phyloP scores from a whole-genome alignment of 2,113 vertebrate species.

The Gopherus flavomarginatus region DNA sequence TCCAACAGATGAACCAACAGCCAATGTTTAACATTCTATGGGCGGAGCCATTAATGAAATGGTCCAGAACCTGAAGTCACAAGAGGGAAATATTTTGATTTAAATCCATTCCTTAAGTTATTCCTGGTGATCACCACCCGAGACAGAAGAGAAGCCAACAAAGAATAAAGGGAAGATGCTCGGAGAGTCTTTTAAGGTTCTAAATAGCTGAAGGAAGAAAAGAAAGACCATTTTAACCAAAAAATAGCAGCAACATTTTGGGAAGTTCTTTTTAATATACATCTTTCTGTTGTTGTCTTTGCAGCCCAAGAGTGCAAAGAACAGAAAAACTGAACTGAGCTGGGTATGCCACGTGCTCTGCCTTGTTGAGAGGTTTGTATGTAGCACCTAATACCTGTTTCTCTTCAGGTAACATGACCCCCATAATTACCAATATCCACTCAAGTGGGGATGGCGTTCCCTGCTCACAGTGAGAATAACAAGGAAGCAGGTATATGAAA shows the following conservation, averaged over 20 bases:
- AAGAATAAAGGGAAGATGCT: not conserved
- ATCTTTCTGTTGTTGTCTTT: not conserved
- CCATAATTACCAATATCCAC: constrained; percentile 48
- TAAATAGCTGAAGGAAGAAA: not conserved
- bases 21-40: not conserved
- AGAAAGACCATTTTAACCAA: not conserved
- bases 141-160: not conserved
- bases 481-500: not conserved
- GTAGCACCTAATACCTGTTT: constrained; percentile 34
- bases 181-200: not conserved
- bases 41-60: not conserved
- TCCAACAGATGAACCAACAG: not conserved
- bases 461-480: not conserved
- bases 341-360: not conserved
- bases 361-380: not conserved
- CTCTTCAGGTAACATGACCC: constrained; percentile 27
- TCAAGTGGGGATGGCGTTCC: not conserved
- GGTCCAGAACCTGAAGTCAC: not conserved
- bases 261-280: not conserved
- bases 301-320: not conserved
- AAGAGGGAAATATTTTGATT: not conserved
- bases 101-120: not conserved
- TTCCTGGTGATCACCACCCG: not conserved
- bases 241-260: not conserved
- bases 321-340: not conserved